phyloP scores from a whole-genome alignment of 2,113 vertebrate genomes.

The Pollimyrus isidori region DNA sequence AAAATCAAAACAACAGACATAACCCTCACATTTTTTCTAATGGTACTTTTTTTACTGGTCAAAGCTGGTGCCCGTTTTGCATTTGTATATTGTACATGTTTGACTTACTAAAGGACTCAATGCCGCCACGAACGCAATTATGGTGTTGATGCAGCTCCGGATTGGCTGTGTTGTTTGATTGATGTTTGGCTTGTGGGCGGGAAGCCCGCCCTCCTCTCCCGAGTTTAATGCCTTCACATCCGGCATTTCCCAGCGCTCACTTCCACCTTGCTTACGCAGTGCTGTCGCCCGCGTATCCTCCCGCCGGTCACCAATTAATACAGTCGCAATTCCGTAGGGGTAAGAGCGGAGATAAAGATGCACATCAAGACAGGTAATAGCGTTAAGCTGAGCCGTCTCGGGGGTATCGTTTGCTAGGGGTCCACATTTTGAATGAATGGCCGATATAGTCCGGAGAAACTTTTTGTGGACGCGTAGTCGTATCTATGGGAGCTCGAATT shows the following conservation, averaged over 20 bases:
- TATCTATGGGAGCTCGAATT: not conserved
- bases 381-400: not conserved
- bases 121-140: not conserved
- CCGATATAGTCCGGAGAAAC: not conserved
- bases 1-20: not conserved
- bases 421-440: not conserved
- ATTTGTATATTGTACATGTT: not conserved
- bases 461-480: not conserved
- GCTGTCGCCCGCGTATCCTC: conserved; percentile 48
- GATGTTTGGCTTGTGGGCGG: not conserved
- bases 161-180: not conserved
- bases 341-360: conserved; percentile 47
- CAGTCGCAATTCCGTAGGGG: conserved; percentile 25
- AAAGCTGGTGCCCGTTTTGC: not conserved
- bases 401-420: not conserved
- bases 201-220: conserved; percentile 6
- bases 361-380: conserved; percentile 63
- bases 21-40: not conserved
- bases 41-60: not conserved
- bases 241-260: conserved; percentile 29
- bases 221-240: conserved; percentile 44
- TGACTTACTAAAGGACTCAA: not conserved
- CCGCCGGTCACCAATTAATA: conserved; percentile 37
- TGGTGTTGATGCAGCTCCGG: not conserved
- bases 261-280: conserved; percentile 33